phyloP scores from a whole-genome alignment of 2,113 vertebrate genomes.

The Salvelinus sp. region DNA sequence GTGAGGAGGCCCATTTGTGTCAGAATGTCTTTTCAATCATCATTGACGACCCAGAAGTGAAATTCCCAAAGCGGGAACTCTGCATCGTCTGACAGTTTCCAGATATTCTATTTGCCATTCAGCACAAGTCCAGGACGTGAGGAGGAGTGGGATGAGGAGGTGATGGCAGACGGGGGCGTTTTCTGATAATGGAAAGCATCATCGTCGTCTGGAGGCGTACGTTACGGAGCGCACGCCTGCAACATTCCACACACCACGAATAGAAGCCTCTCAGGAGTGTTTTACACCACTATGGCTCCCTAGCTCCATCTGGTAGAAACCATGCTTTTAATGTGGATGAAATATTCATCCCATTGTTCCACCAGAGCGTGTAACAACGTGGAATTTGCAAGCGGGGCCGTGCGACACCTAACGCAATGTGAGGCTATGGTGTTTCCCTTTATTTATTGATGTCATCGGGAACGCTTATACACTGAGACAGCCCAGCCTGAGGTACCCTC shows the following conservation, averaged over 20 bases:
- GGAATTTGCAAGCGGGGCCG: slow-evolving; percentile 29
- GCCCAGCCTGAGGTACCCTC: neutral
- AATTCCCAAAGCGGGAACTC: slow-evolving; percentile 39
- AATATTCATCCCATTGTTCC: slow-evolving; percentile 34
- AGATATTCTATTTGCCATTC: slow-evolving; percentile 27
- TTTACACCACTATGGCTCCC: neutral
- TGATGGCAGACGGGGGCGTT: neutral
- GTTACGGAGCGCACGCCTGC: neutral
- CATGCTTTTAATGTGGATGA: slow-evolving; percentile 45
- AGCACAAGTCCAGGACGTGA: neutral
- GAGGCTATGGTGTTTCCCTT: slow-evolving; percentile 1
- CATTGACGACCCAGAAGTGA: slow-evolving; percentile 15
- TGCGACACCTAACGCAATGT: neutral
- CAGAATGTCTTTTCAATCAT: slow-evolving; percentile 58
- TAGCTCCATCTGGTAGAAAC: neutral
- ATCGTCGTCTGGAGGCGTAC: neutral
- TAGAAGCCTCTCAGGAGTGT: neutral
- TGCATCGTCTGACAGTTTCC: slow-evolving; percentile 30
- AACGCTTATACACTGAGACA: neutral
- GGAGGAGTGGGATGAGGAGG: neutral
- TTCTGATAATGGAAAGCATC: neutral
- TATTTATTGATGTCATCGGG: neutral
- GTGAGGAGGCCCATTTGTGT: slow-evolving; percentile 30
- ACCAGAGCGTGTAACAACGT: slow-evolving; percentile 7
- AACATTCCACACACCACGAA: neutral